Base-by-base conservation (phyloP, 1,140 invertebrate genomes). In the Antheraea mylitta region DNA sequence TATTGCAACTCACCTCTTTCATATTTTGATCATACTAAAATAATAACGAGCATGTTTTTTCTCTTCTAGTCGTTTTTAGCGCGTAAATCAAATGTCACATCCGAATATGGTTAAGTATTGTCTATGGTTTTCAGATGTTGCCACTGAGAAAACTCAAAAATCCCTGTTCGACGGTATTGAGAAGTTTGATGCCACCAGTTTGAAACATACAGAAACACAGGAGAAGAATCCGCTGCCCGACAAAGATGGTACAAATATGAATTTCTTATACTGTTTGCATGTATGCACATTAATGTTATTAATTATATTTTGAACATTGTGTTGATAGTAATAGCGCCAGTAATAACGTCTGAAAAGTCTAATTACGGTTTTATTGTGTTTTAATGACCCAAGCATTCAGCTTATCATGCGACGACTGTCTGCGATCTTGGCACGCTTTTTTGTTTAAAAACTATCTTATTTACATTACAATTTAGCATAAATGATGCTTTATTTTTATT, bases 201-300 rank as follows among this genome's bases (percentile, higher is more conserved):
- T 99, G 87, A 99, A 98, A 92, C 98, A 98, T 85, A 97, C 97
- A 22, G 96, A 98, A 90, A 99, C 98, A 42, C 94, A 97, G 81
- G 98, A 98, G 88, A 99, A 99, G 91, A 98, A 98, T 89, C 95
- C 97, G 59, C 94, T 99, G 79, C 98, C 98, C 60, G 97, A 98
- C 86, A 98, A 98, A 95, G 97, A 98, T 94, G 97, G 98, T 99
- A 94, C 70, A 63, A 30, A 9, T 30, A 36, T 60, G 9, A 53
- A 13, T 61, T 16, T 61, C 7, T 22, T 61, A 61, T 22, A 36
- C 5, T 36, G 13, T 61, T 61, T 61, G 18, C 58, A 19, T 61
- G 18, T 61, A 61, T 7, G 6, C 10, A 22, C 10, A 22, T 22
- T 22, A 9, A 6, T 48, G n/a, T 61, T 13, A 3, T 22, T 22